A percentile compares a stretch with the other conserved stretches of the same genome.
Evolutionary conservation across 2,888 invertebrate species (phyloP).

Genomic region (Spisula subtruncata): DNA sequence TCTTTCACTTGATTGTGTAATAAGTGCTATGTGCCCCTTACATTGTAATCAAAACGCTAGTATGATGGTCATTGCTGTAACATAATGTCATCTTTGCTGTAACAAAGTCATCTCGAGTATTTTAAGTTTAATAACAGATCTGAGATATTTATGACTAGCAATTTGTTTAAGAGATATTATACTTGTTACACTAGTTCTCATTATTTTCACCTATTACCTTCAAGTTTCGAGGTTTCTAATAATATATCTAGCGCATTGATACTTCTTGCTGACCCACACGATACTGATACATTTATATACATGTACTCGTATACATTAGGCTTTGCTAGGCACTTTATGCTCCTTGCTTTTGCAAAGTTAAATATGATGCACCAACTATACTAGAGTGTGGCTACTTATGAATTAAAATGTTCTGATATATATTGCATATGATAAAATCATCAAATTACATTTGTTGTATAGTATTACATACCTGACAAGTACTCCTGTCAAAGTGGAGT

Average conservation of each 20-base stretch:
- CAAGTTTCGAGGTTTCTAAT: not conserved
- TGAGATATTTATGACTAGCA: too few species aligned
- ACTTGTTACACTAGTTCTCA: not conserved
- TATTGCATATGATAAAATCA: too few species aligned
- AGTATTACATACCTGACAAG: too few species aligned
- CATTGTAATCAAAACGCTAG: too few species aligned
- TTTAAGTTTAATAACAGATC: too few species aligned
- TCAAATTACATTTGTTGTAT: too few species aligned
- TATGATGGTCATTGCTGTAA: not conserved
- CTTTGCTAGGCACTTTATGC: not conserved
- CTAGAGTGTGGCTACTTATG: constrained; percentile 1
- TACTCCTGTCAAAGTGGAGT: too few species aligned
- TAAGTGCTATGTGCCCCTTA: too few species aligned
- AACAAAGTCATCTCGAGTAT: not conserved
- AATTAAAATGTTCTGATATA: too few species aligned
- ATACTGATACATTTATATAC: not conserved
- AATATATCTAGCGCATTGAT: not conserved
- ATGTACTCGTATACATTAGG: not conserved
- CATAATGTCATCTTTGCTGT: not conserved
- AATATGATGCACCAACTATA: not conserved
- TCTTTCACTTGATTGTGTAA: too few species aligned
- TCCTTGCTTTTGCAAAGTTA: not conserved
- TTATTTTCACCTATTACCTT: not conserved
- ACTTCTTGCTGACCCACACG: not conserved
- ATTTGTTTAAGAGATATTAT: too few species aligned